Percentiles rank a stretch among this genome's conserved stretches.
These are phyloP conservation scores for Phycodurus eques DNA, from an alignment of 2,113 vertebrate genomes.

Conservation along the genomic window DNA sequence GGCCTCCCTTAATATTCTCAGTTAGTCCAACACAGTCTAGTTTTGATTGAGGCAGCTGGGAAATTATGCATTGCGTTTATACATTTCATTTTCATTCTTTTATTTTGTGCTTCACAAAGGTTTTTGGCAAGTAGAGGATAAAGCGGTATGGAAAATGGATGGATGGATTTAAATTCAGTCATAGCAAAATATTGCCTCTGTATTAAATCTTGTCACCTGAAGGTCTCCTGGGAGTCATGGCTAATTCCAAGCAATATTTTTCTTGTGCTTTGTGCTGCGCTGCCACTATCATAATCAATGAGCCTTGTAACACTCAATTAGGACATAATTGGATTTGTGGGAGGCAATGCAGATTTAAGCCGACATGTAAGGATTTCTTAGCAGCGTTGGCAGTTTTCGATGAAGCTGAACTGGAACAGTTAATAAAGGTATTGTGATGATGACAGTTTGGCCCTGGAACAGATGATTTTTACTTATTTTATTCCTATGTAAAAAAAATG, in stretches of 20 bases:
- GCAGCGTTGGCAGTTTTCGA: conserved; percentile 56
- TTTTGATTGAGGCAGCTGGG: conserved; percentile 9
- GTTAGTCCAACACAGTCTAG: not conserved
- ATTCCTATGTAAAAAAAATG: not conserved
- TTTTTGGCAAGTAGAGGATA: not conserved
- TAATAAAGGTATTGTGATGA: conserved; percentile 16
- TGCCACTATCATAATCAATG: conserved; percentile 71
- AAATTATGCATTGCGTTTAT: not conserved
- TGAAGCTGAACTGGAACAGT: conserved; percentile 37
- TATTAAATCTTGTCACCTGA: conserved; percentile 45
- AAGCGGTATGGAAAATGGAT: no score
- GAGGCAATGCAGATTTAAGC: conserved; percentile 50
- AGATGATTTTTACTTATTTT: not conserved
- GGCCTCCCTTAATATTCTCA: not conserved
- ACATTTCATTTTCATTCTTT: not conserved
- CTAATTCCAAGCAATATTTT: conserved; percentile 63
- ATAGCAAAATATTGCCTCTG: conserved; percentile 36
- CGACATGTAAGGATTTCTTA: conserved; percentile 59
- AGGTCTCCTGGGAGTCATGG: conserved; percentile 40
- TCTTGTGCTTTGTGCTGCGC: conserved; percentile 39
- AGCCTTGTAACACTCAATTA: conserved; percentile 72
- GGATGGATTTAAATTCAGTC: conserved; percentile 35
- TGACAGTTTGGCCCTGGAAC: not conserved
- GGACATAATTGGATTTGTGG: conserved; percentile 68
- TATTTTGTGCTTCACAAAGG: conserved; percentile 7